Evolutionary conservation across 1,140 invertebrate genomes (phyloP).

Genomic region (Lasioglossum baleicum): DNA sequence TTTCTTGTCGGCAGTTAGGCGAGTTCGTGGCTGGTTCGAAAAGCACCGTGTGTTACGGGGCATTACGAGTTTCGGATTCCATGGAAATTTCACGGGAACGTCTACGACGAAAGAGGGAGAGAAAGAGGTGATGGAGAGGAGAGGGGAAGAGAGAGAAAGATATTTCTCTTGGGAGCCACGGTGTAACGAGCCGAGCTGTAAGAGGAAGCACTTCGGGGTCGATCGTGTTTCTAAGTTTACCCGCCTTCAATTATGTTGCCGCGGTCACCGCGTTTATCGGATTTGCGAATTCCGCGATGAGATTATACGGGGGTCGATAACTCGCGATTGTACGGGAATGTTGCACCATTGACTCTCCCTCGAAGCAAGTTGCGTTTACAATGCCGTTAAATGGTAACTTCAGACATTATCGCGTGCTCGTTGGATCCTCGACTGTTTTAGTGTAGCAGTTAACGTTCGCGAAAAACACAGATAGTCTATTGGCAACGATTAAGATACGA

Average conservation of each 20-base stretch:
- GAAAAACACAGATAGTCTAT: too few species aligned
- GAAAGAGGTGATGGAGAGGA: too few species aligned
- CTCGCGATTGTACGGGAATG: background rate
- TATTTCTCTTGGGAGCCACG: too few species aligned
- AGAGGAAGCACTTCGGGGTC: background rate
- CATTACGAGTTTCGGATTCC: slow-evolving; percentile 23
- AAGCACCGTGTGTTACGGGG: slow-evolving; percentile 1
- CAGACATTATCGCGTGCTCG: too few species aligned
- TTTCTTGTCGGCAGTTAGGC: background rate
- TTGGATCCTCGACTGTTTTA: too few species aligned
- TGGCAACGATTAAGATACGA: too few species aligned
- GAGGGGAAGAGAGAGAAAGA: too few species aligned
- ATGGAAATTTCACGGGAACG: background rate
- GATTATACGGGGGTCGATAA: too few species aligned
- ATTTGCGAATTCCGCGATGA: slow-evolving; percentile 1
- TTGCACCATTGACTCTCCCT: background rate
- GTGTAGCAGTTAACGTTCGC: too few species aligned
- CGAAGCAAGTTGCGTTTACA: too few species aligned
- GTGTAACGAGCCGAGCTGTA: slow-evolving; percentile 7
- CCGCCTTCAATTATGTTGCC: slow-evolving; percentile 11
- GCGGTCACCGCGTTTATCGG: slow-evolving; percentile 32
- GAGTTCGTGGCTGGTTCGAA: background rate
- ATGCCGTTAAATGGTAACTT: too few species aligned
- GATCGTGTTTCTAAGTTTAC: slow-evolving; percentile 15
- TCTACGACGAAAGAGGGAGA: too few species aligned